Evolutionary conservation across 2,888 invertebrate genomes (phyloP), one percentile per base, ranked within the genome.

Genomic region (Bombylius major): DNA sequence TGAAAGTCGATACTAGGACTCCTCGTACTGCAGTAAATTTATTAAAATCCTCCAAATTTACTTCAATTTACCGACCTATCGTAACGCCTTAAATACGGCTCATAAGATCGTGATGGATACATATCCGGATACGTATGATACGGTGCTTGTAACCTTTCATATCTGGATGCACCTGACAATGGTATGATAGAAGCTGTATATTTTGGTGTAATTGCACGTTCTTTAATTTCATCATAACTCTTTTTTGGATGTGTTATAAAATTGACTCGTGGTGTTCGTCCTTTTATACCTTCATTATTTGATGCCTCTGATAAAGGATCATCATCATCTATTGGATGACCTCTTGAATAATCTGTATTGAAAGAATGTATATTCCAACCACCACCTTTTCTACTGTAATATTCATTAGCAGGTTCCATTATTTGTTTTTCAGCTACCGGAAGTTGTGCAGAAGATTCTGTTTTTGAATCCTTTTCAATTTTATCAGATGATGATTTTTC

Each of bases 231-330:
- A 31, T 55, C 55, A 13, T 11, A 11, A 42, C 39, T 42, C 50
- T 67, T 69, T 36, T 79, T 79, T 60, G 81, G 78, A 65, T 83
- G 82, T 0, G 83, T 84, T 13, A 83, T 80, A 63, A 84, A 84
- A 68, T 83, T 82, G 2, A 83, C 82, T 63, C 82, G 70, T 1
- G 83, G 83, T 70, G 82, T 82, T 62, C 82, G 71, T 5, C 80
- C 76, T 64, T 77, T 78, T 33, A 78, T 75, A 4, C 79, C 71
- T 31, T 81, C 81, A 56, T 78, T 78, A 5, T 77, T 77, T 7
- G 78, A 76, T 0, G 80, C 77, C 39, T 79, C 78, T 0, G 78
- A 75, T 5, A 80, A 69, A 13, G 75, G 73, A 48, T 75, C 72
- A 14, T 64, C 64, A 31, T 64, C 65, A 32, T 62, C 61, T 31